Evolutionary conservation across 1,140 invertebrate genomes (phyloP), one percentile per base, ranked within the genome.

Genomic region (Ruditapes philippinarum): DNA sequence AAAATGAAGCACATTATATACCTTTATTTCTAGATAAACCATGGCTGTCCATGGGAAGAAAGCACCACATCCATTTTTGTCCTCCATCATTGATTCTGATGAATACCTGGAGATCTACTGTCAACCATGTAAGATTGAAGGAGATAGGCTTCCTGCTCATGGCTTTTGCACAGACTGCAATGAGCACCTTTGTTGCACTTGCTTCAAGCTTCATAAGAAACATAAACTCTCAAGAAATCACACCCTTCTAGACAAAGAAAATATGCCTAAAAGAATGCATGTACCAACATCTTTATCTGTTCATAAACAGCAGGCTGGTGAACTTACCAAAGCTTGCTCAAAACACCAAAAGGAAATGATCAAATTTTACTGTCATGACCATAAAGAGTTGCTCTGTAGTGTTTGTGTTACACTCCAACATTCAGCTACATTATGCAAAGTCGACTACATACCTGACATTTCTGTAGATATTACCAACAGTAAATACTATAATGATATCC

Each of bases 111-210:
- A 22, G 5, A 60, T 28, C 7, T 22, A n/a, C n/a, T 60, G 57
- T 60, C 22, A n/a, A 7, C 57, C 57, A 9, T 60, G 57, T 60
- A 5, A 60, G 4, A 5, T 7, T 5, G 19, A 60, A 11, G 25
- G 25, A 60, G 4, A 7, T 11, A 60, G 22, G n/a, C 19, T 60
- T 60, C 57, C 57, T n/a, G 57, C 57, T 7, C n/a, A 60, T 28
- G 57, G 57, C 28, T 60, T n/a, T 60, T 60, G 57, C 19, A 60
- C 57, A n/a, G 57, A 60, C 57, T 60, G 57, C 57, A 60, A 60
- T 4, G 57, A 60, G n/a, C 57, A 60, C 28, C 28, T 60, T n/a
- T 60, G 57, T 60, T 3, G n/a, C 4, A 5, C 19, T 60, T 60
- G 57, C n/a, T 60, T n/a, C 19, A 22, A 60, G 19, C 57, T 11